phyloP scores from a whole-genome alignment of 1,140 invertebrate species.

The Apocrypta bakeri region DNA sequence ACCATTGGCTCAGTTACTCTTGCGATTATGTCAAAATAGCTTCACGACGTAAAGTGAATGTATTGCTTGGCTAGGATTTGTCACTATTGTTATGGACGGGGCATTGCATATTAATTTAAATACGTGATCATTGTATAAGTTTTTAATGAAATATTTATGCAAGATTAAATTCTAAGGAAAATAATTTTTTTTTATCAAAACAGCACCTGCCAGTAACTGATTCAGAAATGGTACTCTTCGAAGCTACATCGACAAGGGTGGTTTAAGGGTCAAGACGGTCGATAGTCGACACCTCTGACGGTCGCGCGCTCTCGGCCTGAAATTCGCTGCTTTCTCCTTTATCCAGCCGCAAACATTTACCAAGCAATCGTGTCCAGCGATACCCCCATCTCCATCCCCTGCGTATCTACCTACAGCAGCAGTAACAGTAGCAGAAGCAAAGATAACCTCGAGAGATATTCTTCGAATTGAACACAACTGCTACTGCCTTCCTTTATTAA shows the following conservation, averaged over 20 bases:
- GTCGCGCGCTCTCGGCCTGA: not conserved
- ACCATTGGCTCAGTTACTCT: not conserved
- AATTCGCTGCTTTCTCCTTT: not conserved
- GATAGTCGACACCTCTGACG: constrained; percentile 29
- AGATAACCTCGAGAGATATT: constrained; percentile 37
- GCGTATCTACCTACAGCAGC: not conserved
- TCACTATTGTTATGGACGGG: not conserved
- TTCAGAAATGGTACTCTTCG: not conserved
- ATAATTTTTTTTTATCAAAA: not conserved
- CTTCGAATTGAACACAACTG: not conserved
- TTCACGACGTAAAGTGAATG: not conserved
- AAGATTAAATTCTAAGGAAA: too few relatives aligned
- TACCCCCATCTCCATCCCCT: constrained; percentile 15
- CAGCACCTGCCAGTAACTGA: not conserved
- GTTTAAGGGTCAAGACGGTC: constrained; percentile 12
- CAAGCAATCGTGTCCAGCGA: constrained; percentile 25
- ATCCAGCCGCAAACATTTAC: constrained; percentile 38
- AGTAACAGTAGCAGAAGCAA: constrained; percentile 4
- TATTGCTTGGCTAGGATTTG: not conserved
- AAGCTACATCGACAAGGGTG: not conserved
- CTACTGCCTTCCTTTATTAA: not conserved
- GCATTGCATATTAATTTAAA: not conserved
- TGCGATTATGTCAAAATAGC: constrained; percentile 5
- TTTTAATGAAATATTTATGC: too few relatives aligned
- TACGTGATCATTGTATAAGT: too few relatives aligned